Base-by-base conservation (phyloP, 37 sponge, comb jelly and placozoan species). In the Corticium candelabrum region DNA sequence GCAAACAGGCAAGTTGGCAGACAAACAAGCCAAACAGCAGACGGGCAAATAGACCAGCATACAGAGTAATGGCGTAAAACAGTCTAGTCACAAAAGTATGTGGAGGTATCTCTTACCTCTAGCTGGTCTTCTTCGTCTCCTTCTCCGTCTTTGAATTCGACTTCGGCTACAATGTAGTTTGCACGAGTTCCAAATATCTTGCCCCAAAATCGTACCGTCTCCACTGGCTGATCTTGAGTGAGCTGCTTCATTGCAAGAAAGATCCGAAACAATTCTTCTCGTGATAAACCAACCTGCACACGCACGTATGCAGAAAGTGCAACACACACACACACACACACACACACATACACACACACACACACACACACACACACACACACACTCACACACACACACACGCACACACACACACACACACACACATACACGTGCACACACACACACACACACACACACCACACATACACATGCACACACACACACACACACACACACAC, bases 151-250 rank as follows among this genome's bases (percentile, higher is more conserved):
- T 87, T 83, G 78, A 74, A 88, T 80, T 90, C 91, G 31, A 81
- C 86, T 83, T 97, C 99, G 0, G 95, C 94, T 36, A 97, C 82
- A 43, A 91, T 82, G 85, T 94, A 97, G 81, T 91, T 81, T n/a
- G 83, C 82, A 27, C 83, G 75, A 0, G 85, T 87, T 21, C 99
- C 99, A 82, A 91, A 90, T 7, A 97, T 73, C 78, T 94, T 96
- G 82, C 95, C 98, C 98, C 98, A 97, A 81, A 97, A 97, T 37
- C 88, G 43, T 2, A 88, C 91, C 35, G 88, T 84, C 3, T 88
- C 81, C 37, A 97, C 78, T 3, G 90, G 85, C 11, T 84, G 80
- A 67, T 84, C 41, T 70, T 85, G 81, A 21, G 92, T 87, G 33
- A 97, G 83, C 73, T 91, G 83, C 87, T 93, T 97, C 67, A 97